Evolutionary conservation across 2,113 vertebrate genomes (phyloP).

Genomic region (Kobus ellipsiprymnus): DNA sequence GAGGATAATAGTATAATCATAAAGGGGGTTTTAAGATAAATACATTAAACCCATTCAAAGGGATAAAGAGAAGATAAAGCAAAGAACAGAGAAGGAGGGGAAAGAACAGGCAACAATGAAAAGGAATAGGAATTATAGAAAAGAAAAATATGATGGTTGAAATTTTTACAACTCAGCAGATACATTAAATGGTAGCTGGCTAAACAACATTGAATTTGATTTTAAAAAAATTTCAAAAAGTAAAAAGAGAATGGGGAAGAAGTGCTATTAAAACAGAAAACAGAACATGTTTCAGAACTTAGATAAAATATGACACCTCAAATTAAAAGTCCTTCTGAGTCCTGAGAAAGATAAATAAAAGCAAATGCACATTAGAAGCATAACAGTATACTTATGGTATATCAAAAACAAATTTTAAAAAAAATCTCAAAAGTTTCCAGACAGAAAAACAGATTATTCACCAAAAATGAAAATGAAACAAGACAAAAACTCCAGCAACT

Average conservation of each 20-base stretch:
- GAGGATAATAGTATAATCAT: fast-evolving
- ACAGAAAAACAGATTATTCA: background rate
- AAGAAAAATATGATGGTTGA: background rate
- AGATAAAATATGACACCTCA: background rate
- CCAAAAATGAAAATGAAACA: background rate
- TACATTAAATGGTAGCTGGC: background rate
- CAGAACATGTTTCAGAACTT: background rate
- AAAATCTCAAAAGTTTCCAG: background rate
- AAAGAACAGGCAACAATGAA: background rate
- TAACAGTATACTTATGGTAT: fast-evolving
- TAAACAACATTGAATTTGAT: background rate
- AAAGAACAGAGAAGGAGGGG: background rate
- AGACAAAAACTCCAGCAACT: background rate
- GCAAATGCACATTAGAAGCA: background rate
- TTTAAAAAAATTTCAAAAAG: background rate
- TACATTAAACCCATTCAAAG: background rate
- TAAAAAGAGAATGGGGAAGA: background rate
- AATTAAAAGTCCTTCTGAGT: background rate
- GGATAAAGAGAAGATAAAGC: background rate
- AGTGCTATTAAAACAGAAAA: background rate
- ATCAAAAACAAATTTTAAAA: background rate
- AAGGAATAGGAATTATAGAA: background rate
- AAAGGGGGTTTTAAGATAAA: background rate
- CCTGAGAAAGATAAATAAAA: background rate
- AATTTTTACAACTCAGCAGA: background rate